Base-by-base conservation (phyloP, 35 echinoderm and acorn worm species). In the Ophiothrix spiculata region DNA sequence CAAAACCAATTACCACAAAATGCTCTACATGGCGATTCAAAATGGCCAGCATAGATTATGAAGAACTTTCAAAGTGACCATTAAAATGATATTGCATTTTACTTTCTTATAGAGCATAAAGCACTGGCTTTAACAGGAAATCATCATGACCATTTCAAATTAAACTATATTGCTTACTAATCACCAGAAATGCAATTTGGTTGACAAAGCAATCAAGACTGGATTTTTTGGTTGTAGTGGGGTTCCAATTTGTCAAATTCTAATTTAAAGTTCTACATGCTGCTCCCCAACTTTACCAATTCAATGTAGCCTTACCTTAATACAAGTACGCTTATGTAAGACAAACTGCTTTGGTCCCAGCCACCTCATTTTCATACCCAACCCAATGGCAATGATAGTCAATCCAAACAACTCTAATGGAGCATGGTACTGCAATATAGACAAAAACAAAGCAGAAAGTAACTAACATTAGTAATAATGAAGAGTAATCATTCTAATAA, bases 361-460 rank as follows among this genome's bases (percentile, higher is more conserved):
- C 95, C 95, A 98, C 77, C 95, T 90, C 80, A 93, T 87, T 56
- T 98, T 98, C 77, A 98, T 86, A 11, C 95, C 95, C 19, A 98
- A 74, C 33, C 91, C 91, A 77, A 93, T 79, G 31, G 95, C 95
- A 32, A 93, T 98, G 38, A 98, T 77, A 33, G 88, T 93, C 82
- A 98, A 76, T 3, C 85, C 85, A 91, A 93, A 98, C 17, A 98
- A 79, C 79, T 98, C 95, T 37, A 98, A 40, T 25, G 95, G 89
- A 19, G 78, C 91, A 89, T 98, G 95, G 42, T 93, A 84, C 95
- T 98, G 69, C 36, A 83, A 86, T 31, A 85, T 14, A 39, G 38
- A 60, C 69, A 74, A 25, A 36, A 34, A 39, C 14, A 78, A 34
- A 78, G 74, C 34, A 11, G 28, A 31, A 29, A n/a, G n/a, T n/a